phyloP scores from a whole-genome alignment of 2,888 invertebrate species.

The Andrena minutula region DNA sequence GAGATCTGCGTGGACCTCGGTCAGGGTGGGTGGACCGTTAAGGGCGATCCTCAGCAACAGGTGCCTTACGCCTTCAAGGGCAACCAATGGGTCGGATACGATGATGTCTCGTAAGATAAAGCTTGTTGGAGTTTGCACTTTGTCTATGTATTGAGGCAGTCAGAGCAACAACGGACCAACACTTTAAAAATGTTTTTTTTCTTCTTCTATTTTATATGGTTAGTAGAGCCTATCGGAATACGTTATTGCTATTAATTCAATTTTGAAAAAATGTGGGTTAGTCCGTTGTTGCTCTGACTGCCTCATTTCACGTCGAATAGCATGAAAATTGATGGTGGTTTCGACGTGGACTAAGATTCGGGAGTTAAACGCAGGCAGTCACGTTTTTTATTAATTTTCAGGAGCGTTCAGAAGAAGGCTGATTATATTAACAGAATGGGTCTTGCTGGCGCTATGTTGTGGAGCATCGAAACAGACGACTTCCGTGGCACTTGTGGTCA shows the following conservation, averaged over 20 bases:
- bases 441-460: conserved; percentile 90
- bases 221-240: too few relatives aligned
- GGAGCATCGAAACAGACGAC: conserved; percentile 94
- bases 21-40: conserved; percentile 77
- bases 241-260: too few relatives aligned
- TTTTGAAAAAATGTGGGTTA: too few relatives aligned
- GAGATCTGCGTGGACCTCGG: conserved; percentile 85
- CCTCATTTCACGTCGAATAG: too few relatives aligned
- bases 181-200: too few relatives aligned
- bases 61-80: conserved; percentile 84
- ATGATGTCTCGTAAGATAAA: conserved; percentile 73
- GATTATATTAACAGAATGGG: conserved; percentile 76
- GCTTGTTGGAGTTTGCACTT: neutral
- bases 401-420: conserved; percentile 84
- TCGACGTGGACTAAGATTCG: neutral
- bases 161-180: too few relatives aligned
- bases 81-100: conserved; percentile 79
- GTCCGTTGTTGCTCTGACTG: too few relatives aligned
- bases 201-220: too few relatives aligned
- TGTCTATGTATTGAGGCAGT: too few relatives aligned
- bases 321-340: too few relatives aligned
- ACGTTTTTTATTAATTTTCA: conserved; percentile 72
- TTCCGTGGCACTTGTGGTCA: conserved; percentile 88
- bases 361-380: neutral
- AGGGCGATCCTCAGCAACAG: conserved; percentile 82